A percentile compares a stretch with the other conserved stretches of the same genome.
phyloP scores from a whole-genome alignment of 1,140 invertebrate species.

The Drosophila nikananu region DNA sequence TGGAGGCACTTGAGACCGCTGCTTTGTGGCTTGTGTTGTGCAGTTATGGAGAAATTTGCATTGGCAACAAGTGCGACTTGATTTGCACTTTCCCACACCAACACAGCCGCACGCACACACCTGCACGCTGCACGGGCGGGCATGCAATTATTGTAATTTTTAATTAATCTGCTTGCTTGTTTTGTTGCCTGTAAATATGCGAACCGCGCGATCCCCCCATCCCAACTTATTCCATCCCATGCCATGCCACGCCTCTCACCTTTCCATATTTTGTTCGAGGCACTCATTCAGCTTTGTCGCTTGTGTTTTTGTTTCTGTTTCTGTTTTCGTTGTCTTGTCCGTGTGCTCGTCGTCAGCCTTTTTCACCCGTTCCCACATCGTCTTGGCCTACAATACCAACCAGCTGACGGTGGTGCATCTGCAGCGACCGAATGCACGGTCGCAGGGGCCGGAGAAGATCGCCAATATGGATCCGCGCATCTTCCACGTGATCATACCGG shows the following conservation, averaged over 20 bases:
- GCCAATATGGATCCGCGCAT: constrained; percentile 88
- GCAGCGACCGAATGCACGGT: constrained; percentile 87
- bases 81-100: constrained; percentile 76
- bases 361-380: constrained; percentile 88
- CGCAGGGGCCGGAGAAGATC: constrained; percentile 87
- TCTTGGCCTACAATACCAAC: constrained; percentile 89
- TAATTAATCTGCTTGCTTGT: constrained; percentile 79
- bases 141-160: constrained; percentile 85
- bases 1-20: constrained; percentile 1
- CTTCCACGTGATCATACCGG: constrained; percentile 87
- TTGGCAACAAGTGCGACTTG: constrained; percentile 65
- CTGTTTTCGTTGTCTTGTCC: constrained; percentile 10
- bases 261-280: constrained; percentile 78
- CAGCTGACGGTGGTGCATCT: constrained; percentile 89
- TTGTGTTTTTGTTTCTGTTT: constrained; percentile 43
- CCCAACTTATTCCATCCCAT: neutral
- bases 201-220: constrained; percentile 14
- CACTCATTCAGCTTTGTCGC: constrained; percentile 75
- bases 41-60: constrained; percentile 80
- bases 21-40: constrained; percentile 32
- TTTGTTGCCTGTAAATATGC: constrained; percentile 63
- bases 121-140: constrained; percentile 10
- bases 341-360: constrained; percentile 86
- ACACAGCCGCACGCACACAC: constrained; percentile 50
- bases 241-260: constrained; percentile 16